Percentiles rank a stretch among this genome's conserved stretches.
These are phyloP conservation scores for Chalcosyrphus nemorum DNA, from an alignment of 2,888 invertebrate species.

Conservation along the genomic window DNA sequence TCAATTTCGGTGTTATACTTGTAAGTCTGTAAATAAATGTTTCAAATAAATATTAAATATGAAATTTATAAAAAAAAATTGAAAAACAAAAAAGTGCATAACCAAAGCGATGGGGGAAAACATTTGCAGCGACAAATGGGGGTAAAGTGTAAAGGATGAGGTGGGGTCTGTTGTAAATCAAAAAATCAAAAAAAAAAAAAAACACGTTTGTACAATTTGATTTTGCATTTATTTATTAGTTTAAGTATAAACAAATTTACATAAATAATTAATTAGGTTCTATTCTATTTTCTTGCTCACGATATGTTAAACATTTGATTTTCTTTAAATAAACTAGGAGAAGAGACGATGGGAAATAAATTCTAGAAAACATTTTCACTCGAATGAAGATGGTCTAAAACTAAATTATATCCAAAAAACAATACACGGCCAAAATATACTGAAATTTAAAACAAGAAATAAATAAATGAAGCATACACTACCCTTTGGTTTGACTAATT, in stretches of 20 bases:
- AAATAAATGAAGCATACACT: slow-evolving; percentile 12
- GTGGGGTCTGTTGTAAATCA: not conserved
- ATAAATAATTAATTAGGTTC: slow-evolving; percentile 22
- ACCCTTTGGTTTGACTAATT: slow-evolving; percentile 27
- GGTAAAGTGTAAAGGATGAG: not conserved
- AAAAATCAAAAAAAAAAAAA: not conserved
- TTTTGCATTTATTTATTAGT: slow-evolving; percentile 11
- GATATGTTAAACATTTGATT: not conserved
- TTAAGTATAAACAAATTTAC: not conserved
- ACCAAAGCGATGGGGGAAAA: slow-evolving; percentile 59
- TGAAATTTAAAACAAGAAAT: slow-evolving; percentile 9
- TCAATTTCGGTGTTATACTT: slow-evolving; percentile 79
- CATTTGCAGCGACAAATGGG: slow-evolving; percentile 62
- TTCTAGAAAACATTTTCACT: not conserved
- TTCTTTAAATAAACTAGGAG: not conserved
- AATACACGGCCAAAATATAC: slow-evolving; percentile 3
- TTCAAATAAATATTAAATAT: slow-evolving; percentile 5
- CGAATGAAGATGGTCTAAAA: not conserved
- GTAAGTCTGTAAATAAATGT: slow-evolving; percentile 76
- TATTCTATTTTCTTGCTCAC: slow-evolving; percentile 3
- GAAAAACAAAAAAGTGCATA: too few relatives aligned
- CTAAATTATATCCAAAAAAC: not conserved
- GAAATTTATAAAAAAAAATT: not conserved
- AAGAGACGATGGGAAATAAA: not conserved
- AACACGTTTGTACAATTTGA: not conserved